Evolutionary conservation across 2,888 invertebrate species (phyloP), one percentile per base, ranked within the genome.

Genomic region (Synanthedon vespiformis): DNA sequence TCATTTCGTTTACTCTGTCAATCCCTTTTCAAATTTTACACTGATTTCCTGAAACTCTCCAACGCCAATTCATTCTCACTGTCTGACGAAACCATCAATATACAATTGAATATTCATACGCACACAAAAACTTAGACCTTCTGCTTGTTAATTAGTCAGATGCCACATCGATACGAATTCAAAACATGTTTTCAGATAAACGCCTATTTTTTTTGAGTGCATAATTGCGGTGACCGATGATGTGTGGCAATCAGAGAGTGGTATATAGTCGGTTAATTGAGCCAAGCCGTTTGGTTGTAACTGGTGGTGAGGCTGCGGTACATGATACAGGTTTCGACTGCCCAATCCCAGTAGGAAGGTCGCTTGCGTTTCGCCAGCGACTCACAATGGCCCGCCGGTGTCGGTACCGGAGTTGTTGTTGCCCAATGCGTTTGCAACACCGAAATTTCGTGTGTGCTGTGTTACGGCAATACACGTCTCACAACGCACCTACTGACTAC

Each of bases 391-490:
- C 34, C 34, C 79, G 76, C 70, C 62, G 72, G 67, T 70, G 74
- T 68, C 72, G 74, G 73, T 69, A 74, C 72, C 72, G 65, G 67
- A 66, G 67, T 61, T 12, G 64, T 22, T 22, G 67, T 84, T 82
- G 80, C 83, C 68, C 77, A 84, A 85, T 70, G 58, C 62, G 80
- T 79, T 84, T 83, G 82, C 84, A 81, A 84, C 84, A 82, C 74
- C 76, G 68, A 80, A 81, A 82, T 82, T 84, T 85, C 83, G 81
- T 84, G 80, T 82, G 82, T 82, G 81, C 70, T 65, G 68, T 80
- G 68, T 80, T 81, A 76, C 77, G 64, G 75, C 83, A 34, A 79
- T 67, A 67, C 70, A 67, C 72, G 68, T 67, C 70, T 67, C 68
- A 69, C 63, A 60, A 60, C 57, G 54, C 56, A 44, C 44, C 34